Evolutionary conservation across 1,140 invertebrate species (phyloP).

Genomic region (Pseudomyrmex dendroicus): DNA sequence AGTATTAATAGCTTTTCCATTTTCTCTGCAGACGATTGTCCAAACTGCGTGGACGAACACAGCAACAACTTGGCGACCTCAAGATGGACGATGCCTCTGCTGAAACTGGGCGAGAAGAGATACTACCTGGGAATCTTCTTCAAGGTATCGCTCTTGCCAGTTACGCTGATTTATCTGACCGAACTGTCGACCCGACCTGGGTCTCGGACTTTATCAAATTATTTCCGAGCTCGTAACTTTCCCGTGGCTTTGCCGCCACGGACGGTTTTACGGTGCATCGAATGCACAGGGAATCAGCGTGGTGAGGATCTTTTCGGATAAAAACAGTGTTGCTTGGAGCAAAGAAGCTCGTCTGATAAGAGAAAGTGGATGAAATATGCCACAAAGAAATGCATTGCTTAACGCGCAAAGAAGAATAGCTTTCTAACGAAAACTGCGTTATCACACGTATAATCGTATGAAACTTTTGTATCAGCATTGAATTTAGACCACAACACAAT

Average conservation of each 20-base stretch:
- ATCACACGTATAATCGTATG: neutral
- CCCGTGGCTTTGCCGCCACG: slow-evolving; percentile 44
- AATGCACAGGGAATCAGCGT: slow-evolving; percentile 41
- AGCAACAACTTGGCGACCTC: slow-evolving; percentile 86
- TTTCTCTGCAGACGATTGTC: slow-evolving; percentile 87
- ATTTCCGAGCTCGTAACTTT: slow-evolving; percentile 71
- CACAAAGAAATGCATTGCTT: neutral
- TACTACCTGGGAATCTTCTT: slow-evolving; percentile 96
- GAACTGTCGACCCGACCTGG: slow-evolving; percentile 28
- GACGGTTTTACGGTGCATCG: slow-evolving; percentile 68
- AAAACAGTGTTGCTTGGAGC: slow-evolving; percentile 2
- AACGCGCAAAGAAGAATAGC: neutral
- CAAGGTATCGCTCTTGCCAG: slow-evolving; percentile 88
- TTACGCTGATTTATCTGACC: slow-evolving; percentile 67
- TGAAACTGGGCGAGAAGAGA: slow-evolving; percentile 93
- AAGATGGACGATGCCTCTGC: slow-evolving; percentile 94
- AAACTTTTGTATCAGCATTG: neutral
- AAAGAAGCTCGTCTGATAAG: slow-evolving; percentile 25
- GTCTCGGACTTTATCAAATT: slow-evolving; percentile 70
- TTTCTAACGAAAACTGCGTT: neutral
- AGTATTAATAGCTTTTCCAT: slow-evolving; percentile 40
- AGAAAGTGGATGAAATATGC: slow-evolving; percentile 20
- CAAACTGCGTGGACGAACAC: slow-evolving; percentile 91
- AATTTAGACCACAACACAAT: neutral
- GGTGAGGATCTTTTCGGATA: slow-evolving; percentile 42